phyloP scores from a whole-genome alignment of 2,797 vertebrate genomes.

The Phalloptychus januarius region DNA sequence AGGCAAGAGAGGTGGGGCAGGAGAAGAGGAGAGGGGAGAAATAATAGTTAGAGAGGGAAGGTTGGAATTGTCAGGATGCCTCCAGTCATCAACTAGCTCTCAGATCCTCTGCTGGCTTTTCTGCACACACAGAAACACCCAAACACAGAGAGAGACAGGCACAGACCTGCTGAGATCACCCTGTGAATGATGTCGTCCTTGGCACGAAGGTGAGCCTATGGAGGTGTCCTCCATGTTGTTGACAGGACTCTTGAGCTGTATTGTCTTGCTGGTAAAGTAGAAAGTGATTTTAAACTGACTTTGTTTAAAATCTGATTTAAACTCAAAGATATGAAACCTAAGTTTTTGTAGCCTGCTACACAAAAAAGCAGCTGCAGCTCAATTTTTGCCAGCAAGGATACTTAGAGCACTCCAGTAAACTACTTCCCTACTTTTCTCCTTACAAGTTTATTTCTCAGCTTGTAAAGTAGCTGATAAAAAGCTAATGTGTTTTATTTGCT shows the following conservation, averaged over 20 bases:
- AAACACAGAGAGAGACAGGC: conserved; percentile 1
- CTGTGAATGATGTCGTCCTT: conserved; percentile 71
- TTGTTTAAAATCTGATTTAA: too few relatives aligned
- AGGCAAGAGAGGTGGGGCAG: conserved; percentile 56
- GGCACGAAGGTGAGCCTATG: conserved; percentile 72
- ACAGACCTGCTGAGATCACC: conserved; percentile 65
- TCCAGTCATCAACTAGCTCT: conserved; percentile 56
- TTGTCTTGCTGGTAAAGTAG: conserved; percentile 16
- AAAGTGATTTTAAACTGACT: conserved; percentile 23
- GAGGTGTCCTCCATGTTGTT: conserved; percentile 53
- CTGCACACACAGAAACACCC: conserved; percentile 15
- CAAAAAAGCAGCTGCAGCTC: not conserved
- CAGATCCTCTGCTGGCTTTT: conserved; percentile 23
- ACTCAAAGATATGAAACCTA: conserved; percentile 9
- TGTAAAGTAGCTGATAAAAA: conserved; percentile 38
- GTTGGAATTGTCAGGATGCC: conserved; percentile 66
- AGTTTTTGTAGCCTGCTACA: conserved; percentile 2
- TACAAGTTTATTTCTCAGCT: conserved; percentile 20
- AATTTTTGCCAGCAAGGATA: conserved; percentile 18
- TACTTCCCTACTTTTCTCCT: conserved; percentile 19
- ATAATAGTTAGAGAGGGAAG: conserved; percentile 33
- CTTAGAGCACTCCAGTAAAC: conserved; percentile 8
- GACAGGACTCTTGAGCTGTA: conserved; percentile 50
- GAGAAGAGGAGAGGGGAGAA: conserved; percentile 16
- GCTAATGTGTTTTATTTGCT: conserved; percentile 26